phyloP scores from a whole-genome alignment of 1,140 invertebrate genomes.

The Scaptomyza hsui region DNA sequence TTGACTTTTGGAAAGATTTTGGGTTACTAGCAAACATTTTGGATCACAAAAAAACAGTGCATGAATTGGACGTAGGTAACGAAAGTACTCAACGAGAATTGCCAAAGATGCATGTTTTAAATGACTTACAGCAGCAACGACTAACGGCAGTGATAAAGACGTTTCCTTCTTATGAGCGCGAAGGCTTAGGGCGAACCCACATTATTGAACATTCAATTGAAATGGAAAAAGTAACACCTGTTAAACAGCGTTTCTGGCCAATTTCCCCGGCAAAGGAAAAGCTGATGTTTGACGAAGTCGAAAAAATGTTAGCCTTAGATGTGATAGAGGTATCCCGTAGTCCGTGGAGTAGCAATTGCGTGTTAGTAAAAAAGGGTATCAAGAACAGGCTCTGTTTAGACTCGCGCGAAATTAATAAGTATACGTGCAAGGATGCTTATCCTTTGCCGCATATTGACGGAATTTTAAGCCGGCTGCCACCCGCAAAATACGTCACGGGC shows the following conservation, averaged over 20 bases:
- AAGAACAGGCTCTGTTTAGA: conserved; percentile 11
- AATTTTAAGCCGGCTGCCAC: too few species aligned
- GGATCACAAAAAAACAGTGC: too few species aligned
- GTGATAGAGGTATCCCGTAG: conserved; percentile 7
- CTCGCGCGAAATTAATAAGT: too few species aligned
- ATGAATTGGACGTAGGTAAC: background rate
- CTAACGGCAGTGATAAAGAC: background rate
- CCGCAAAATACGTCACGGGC: conserved; percentile 42
- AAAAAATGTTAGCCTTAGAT: background rate
- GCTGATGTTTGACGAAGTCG: conserved; percentile 21
- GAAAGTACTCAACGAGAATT: background rate
- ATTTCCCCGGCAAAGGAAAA: conserved; percentile 29
- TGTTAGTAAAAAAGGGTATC: conserved; percentile 31
- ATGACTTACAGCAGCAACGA: background rate
- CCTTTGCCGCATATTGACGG: conserved; percentile 18
- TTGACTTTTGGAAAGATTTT: background rate
- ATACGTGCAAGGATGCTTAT: conserved; percentile 42
- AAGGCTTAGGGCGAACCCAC: conserved; percentile 24
- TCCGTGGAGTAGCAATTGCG: conserved; percentile 29
- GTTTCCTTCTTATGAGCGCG: conserved; percentile 14
- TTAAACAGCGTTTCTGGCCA: conserved; percentile 21
- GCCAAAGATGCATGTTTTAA: background rate
- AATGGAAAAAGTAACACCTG: conserved; percentile 13
- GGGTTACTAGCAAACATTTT: too few species aligned
- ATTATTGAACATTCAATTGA: conserved; percentile 23